Percentiles rank a stretch among this genome's conserved stretches.
Evolutionary conservation across 1,140 invertebrate genomes (phyloP).

Genomic region (Euwallacea fornicatus): DNA sequence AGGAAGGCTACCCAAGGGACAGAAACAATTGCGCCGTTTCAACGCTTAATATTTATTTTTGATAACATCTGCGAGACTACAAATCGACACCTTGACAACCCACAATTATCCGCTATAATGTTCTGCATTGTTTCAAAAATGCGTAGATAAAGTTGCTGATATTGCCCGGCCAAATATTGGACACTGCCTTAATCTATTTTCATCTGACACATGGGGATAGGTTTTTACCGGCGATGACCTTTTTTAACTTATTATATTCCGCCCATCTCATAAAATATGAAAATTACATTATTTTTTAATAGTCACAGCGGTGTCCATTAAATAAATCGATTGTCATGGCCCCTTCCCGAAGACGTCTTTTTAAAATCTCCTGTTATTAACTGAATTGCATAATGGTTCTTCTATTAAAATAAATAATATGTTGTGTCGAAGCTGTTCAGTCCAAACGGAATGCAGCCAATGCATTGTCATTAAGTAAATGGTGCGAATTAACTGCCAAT

Average conservation of each 20-base stretch:
- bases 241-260: conserved; percentile 37
- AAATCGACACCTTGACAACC: conserved; percentile 56
- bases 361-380: conserved; percentile 5
- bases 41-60: conserved; percentile 54
- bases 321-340: conserved; percentile 12
- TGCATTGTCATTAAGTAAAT: too few relatives aligned
- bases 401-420: too few relatives aligned
- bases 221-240: conserved; percentile 31
- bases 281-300: conserved; percentile 33
- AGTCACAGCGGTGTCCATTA: conserved; percentile 14
- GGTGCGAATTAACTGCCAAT: too few relatives aligned
- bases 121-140: conserved; percentile 52
- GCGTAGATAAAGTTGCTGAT: conserved; percentile 46
- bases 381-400: not conserved
- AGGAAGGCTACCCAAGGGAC: conserved; percentile 4
- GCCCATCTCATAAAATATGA: conserved; percentile 38
- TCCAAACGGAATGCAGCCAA: too few relatives aligned
- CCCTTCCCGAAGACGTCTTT: not conserved
- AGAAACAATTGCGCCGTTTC: conserved; percentile 48
- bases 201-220: conserved; percentile 32
- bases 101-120: conserved; percentile 52
- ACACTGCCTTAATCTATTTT: conserved; percentile 41
- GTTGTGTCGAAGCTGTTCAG: too few relatives aligned
- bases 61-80: conserved; percentile 52
- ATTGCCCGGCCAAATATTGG: conserved; percentile 46